Conservation (phyloP, 2,797 vertebrate genomes). For the Hemibagrus guttatus region DNA sequence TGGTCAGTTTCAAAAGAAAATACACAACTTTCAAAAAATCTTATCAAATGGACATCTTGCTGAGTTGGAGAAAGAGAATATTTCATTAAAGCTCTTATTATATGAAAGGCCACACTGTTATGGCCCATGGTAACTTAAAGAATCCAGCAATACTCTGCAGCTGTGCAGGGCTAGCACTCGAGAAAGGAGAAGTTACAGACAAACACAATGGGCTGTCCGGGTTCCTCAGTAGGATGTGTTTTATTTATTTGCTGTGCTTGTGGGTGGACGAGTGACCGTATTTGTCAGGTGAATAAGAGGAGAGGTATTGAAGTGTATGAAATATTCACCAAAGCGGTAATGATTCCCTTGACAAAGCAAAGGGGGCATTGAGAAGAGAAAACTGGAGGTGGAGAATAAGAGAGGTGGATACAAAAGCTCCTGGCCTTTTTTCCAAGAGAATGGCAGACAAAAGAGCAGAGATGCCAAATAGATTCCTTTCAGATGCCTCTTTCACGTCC, state of each 20-base stretch:
- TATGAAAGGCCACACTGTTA: conserved; percentile 32
- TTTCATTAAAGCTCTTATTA: conserved; percentile 38
- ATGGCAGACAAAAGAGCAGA: conserved; percentile 57
- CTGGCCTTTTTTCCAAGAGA: conserved; percentile 37
- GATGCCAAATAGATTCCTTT: conserved; percentile 57
- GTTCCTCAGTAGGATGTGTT: conserved; percentile 49
- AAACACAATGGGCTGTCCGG: conserved; percentile 36
- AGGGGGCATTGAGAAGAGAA: conserved; percentile 47
- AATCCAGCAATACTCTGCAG: conserved; percentile 15
- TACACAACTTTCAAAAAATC: conserved; percentile 38
- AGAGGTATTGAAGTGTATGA: conserved; percentile 59
- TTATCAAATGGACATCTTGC: conserved; percentile 32
- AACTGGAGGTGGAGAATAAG: conserved; percentile 51
- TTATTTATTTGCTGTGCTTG: conserved; percentile 62
- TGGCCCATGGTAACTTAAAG: conserved; percentile 27
- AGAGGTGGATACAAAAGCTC: conserved; percentile 53
- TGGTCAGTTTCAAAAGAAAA: conserved; percentile 37
- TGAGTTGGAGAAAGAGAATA: conserved; percentile 38
- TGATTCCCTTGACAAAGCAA: conserved; percentile 57
- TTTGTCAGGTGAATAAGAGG: conserved; percentile 55
- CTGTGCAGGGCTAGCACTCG: conserved; percentile 26
- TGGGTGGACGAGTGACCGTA: conserved; percentile 55
- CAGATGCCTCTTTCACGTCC: conserved; percentile 51
- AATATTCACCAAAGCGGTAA: conserved; percentile 66
- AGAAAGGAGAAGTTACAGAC: conserved; percentile 47